Conservation (phyloP, 1,140 invertebrate genomes). For the Brachionus asplanchnoidis region DNA sequence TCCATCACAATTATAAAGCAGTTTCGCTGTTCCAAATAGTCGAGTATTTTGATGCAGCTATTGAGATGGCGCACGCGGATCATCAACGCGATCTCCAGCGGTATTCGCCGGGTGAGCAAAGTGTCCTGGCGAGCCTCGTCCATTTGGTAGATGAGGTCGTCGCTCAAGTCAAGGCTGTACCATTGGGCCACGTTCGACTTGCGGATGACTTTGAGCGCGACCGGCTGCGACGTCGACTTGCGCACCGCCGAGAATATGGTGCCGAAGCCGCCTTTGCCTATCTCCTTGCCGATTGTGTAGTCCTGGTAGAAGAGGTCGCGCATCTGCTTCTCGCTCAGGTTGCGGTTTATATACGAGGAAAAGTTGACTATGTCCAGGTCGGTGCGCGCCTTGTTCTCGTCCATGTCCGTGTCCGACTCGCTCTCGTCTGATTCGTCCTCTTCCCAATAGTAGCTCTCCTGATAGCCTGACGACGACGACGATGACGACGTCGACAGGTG, state of each 20-base stretch:
- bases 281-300: constrained; percentile 29
- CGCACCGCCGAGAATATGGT: constrained; percentile 63
- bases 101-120: background rate
- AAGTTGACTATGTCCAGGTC: constrained; percentile 9
- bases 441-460: background rate
- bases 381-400: background rate
- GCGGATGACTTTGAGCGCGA: constrained; percentile 64
- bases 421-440: background rate
- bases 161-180: constrained; percentile 47
- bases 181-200: constrained; percentile 64
- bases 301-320: constrained; percentile 20
- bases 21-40: constrained; percentile 62
- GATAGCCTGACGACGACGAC: background rate
- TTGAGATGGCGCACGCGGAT: background rate
- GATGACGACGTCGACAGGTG: background rate
- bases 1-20: constrained; percentile 66
- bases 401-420: background rate
- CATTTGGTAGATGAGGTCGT: constrained; percentile 31
- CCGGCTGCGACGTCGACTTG: constrained; percentile 60
- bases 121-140: background rate
- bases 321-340: background rate
- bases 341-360: constrained; percentile 5
- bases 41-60: constrained; percentile 51
- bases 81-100: constrained; percentile 20
- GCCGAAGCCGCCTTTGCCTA: constrained; percentile 66